Conservation (phyloP, 2,888 invertebrate species). For the Nipponacmea schrenckii region DNA sequence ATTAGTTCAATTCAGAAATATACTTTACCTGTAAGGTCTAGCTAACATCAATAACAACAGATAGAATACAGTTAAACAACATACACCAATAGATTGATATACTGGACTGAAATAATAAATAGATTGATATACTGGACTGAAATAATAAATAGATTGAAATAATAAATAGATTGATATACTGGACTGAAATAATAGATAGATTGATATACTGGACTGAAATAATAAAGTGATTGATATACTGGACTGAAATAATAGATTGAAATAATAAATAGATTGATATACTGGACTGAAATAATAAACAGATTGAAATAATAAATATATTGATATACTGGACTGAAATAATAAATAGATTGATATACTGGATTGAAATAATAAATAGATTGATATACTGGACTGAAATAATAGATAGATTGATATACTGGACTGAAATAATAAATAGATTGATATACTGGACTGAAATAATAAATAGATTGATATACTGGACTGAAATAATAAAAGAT, state of each 20-base stretch:
- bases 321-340: conserved; percentile 12
- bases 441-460: background rate
- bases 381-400: conserved; percentile 12
- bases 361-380: too few species aligned
- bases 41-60: conserved; percentile 11
- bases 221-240: background rate
- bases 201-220: background rate
- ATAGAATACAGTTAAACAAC: conserved; percentile 3
- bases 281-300: too few species aligned
- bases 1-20: too few species aligned
- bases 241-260: conserved; percentile 2
- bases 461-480: too few species aligned
- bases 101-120: conserved; percentile 9
- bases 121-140: too few species aligned
- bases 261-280: too few species aligned
- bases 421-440: background rate
- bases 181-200: conserved; percentile 13
- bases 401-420: background rate
- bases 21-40: conserved; percentile 13
- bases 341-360: background rate
- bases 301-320: too few species aligned
- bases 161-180: conserved; percentile 3
- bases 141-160: conserved; percentile 3
- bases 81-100: background rate
- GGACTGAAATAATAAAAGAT: too few species aligned